Base-by-base conservation (phyloP, 2,113 vertebrate species). In the Gambusia affinis region DNA sequence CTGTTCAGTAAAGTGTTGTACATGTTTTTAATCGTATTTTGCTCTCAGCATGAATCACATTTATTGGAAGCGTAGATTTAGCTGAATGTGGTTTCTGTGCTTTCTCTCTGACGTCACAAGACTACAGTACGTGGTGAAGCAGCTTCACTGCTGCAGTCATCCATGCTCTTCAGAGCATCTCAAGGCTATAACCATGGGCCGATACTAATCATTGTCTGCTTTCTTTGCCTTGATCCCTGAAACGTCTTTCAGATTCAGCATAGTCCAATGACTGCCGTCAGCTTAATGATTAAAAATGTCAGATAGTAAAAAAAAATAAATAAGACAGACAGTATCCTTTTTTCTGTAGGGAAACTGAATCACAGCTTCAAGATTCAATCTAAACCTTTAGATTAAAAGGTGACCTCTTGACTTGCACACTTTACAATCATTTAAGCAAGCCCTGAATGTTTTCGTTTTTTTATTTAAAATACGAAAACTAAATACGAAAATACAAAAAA, bases 121-220 rank as follows among this genome's bases (percentile, higher is more conserved):
- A 75, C 44, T 8, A 54, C 14, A 64, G 29, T 47, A 15, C 3
- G 19, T 42, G 31, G 33, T 66, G 66, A 67, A 63, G 44, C 35
- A 71, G 66, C 67, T 35, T 47, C 35, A n/a, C 24, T 35, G 60
- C 73, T 67, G 54, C 60, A 31, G 15, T 76, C 17, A 62, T 60
- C 54, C 69, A 42, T 47, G 39, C 61, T 35, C 63, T 62, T 62
- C 39, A 64, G 24, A 1, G 27, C n/a, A 64, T 60, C 70, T 77
- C 80, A 81, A 72, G 80, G 76, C 54, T 84, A 76, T 39, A 44
- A 69, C 67, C 47, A 61, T 1, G 57, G 70, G 24, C 62, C 27
- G 10, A n/a, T 65, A 64, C 24, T 37, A 4, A 80, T 81, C 11
- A n/a, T 62, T 60, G 31, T 66, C 27, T 29, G 47, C 7, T 22